A percentile compares a stretch with the other conserved stretches of the same genome.
phyloP scores from a whole-genome alignment of 2,797 vertebrate genomes.

The Mus minutoides region DNA sequence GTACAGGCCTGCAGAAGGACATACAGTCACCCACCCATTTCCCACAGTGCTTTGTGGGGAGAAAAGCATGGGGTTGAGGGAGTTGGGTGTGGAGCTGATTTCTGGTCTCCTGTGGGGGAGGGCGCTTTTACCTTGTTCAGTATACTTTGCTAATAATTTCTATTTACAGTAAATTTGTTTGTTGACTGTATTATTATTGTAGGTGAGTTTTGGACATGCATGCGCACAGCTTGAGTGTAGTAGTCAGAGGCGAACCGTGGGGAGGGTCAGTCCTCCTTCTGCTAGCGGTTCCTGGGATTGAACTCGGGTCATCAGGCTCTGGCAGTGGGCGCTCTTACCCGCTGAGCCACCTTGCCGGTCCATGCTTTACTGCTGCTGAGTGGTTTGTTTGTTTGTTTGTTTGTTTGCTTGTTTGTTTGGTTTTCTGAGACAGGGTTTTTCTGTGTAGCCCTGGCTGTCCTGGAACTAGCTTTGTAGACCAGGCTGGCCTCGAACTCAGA shows the following conservation, averaged over 20 bases:
- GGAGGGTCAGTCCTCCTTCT: no score
- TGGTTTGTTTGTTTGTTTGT: no score
- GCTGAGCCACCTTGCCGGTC: neutral
- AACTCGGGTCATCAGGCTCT: neutral
- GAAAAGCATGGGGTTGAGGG: neutral
- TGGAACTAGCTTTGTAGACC: no score
- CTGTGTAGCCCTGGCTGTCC: no score
- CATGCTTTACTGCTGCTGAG: neutral
- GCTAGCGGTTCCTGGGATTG: neutral
- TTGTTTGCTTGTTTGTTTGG: no score
- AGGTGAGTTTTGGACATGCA: neutral
- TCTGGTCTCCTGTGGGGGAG: neutral
- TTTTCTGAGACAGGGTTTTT: no score
- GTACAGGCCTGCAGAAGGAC: fast-evolving
- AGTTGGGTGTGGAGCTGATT: neutral
- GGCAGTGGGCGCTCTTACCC: neutral
- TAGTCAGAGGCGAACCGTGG: neutral
- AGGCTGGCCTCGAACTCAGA: no score
- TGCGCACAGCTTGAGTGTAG: neutral
- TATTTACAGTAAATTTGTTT: neutral
- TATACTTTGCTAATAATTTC: neutral
- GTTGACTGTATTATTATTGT: neutral
- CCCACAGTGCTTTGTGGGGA: fast-evolving
- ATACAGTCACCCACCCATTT: fast-evolving
- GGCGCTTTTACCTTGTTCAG: neutral